A percentile compares a stretch with the other conserved stretches of the same genome.
These are phyloP conservation scores for Sandelia bainsii DNA, from an alignment of 2,797 vertebrate species.

Conservation along the genomic window DNA sequence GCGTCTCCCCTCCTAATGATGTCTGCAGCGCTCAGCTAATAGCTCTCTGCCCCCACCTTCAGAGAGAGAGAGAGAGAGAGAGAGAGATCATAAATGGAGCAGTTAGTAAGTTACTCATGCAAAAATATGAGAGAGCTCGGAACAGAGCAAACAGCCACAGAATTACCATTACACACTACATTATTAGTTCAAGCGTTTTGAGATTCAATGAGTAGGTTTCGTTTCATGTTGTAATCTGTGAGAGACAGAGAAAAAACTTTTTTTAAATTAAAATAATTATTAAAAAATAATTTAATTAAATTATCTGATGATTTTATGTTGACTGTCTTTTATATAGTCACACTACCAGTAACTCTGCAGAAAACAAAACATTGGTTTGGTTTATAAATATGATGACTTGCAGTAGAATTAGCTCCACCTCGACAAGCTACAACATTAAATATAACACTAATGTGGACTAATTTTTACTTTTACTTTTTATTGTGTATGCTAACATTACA, in stretches of 20 bases:
- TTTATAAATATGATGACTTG: too few relatives aligned
- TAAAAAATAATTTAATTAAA: too few relatives aligned
- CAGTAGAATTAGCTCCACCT: background rate
- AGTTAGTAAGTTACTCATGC: conserved; percentile 91
- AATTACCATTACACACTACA: conserved; percentile 78
- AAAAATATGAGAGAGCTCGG: conserved; percentile 72
- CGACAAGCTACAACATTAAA: background rate
- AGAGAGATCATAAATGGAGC: conserved; percentile 84
- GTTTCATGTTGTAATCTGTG: background rate
- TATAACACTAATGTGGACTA: too few relatives aligned
- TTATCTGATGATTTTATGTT: too few relatives aligned
- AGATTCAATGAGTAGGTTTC: background rate
- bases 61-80: conserved; percentile 48
- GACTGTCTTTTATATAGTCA: too few relatives aligned
- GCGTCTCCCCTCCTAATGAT: conserved; percentile 93
- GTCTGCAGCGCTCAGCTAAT: conserved; percentile 91
- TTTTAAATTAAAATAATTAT: background rate
- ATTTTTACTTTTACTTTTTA: too few relatives aligned
- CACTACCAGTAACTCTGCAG: too few relatives aligned
- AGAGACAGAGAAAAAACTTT: background rate
- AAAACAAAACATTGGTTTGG: too few relatives aligned
- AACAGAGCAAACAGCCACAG: conserved; percentile 74
- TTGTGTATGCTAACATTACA: background rate
- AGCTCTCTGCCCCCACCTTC: conserved; percentile 81
- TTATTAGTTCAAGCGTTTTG: conserved; percentile 15